Percentiles rank a stretch among this genome's conserved stretches.
phyloP scores from a whole-genome alignment of 2,888 invertebrate species.

The Branchipolynoe longqiensis region DNA sequence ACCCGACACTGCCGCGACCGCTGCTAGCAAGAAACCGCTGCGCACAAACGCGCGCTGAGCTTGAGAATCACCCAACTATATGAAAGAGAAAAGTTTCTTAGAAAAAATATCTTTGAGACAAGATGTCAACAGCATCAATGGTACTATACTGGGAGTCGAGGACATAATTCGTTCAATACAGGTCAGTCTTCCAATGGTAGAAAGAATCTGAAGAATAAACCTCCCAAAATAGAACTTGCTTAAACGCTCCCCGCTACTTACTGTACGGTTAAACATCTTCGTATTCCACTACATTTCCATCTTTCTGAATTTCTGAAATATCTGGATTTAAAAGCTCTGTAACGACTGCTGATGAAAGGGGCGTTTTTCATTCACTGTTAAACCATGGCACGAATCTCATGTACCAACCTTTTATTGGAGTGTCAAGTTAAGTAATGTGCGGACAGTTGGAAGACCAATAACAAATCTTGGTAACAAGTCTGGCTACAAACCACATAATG shows the following conservation, averaged over 20 bases:
- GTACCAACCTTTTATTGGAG: slow-evolving; percentile 18
- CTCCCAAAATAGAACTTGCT: not conserved
- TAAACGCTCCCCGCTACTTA: slow-evolving; percentile 15
- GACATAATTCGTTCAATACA: slow-evolving; percentile 32
- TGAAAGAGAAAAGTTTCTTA: slow-evolving; percentile 59
- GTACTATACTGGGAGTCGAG: slow-evolving; percentile 32
- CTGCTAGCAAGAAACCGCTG: slow-evolving; percentile 57
- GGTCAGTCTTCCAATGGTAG: slow-evolving; percentile 53
- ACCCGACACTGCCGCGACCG: slow-evolving; percentile 50
- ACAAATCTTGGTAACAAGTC: slow-evolving; percentile 57
- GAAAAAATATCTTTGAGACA: slow-evolving; percentile 53
- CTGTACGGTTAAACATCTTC: slow-evolving; percentile 29
- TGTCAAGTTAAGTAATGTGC: slow-evolving; percentile 18
- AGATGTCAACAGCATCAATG: slow-evolving; percentile 39
- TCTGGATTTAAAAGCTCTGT: not conserved
- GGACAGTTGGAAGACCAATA: slow-evolving; percentile 44
- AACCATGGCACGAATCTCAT: slow-evolving; percentile 10
- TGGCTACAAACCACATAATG: slow-evolving; percentile 61
- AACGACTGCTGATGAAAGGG: not conserved
- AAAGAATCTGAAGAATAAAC: slow-evolving; percentile 37
- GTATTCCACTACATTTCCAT: slow-evolving; percentile 22
- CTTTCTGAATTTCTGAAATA: slow-evolving; percentile 47
- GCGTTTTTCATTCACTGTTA: not conserved
- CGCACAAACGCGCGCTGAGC: slow-evolving; percentile 57
- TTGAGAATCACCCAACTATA: slow-evolving; percentile 61